Percentiles rank a stretch among this genome's conserved stretches.
phyloP scores from a whole-genome alignment of 1,140 invertebrate species.

The Brachionus paranguensis region DNA sequence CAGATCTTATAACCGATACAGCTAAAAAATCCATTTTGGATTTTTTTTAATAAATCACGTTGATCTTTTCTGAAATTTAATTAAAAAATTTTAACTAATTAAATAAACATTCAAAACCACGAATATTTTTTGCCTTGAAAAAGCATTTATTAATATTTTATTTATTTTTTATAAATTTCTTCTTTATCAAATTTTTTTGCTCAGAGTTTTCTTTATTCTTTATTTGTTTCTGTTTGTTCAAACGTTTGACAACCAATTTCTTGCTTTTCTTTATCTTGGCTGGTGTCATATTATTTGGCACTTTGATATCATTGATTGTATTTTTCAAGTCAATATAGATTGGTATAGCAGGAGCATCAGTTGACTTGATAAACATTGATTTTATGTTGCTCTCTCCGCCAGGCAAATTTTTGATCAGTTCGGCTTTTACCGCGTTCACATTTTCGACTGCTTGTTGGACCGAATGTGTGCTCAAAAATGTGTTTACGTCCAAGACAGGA shows the following conservation, averaged over 20 bases:
- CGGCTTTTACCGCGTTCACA: not conserved
- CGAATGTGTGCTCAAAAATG: constrained; percentile 23
- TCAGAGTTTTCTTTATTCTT: not conserved
- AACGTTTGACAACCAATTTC: not conserved
- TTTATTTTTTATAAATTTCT: not conserved
- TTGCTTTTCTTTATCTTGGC: constrained; percentile 27
- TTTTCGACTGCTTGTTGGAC: constrained; percentile 16
- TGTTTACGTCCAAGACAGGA: constrained; percentile 5
- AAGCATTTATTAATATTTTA: not conserved
- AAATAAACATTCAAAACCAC: too few species aligned
- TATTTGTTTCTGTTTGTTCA: not conserved
- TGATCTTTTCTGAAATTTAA: too few species aligned
- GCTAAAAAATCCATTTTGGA: too few species aligned
- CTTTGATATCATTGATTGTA: not conserved
- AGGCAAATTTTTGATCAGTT: constrained; percentile 20
- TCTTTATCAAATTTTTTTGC: not conserved
- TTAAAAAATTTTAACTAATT: too few species aligned
- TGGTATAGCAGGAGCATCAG: not conserved
- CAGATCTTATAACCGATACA: too few species aligned
- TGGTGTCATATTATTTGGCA: constrained; percentile 36
- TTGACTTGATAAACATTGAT: constrained; percentile 26
- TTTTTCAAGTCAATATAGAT: not conserved
- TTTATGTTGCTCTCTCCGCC: constrained; percentile 33
- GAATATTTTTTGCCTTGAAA: not conserved
- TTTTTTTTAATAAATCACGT: too few species aligned